These are phyloP conservation scores for Papilio polytes DNA, from an alignment of 1,140 invertebrate genomes.

Conservation along the genomic window DNA sequence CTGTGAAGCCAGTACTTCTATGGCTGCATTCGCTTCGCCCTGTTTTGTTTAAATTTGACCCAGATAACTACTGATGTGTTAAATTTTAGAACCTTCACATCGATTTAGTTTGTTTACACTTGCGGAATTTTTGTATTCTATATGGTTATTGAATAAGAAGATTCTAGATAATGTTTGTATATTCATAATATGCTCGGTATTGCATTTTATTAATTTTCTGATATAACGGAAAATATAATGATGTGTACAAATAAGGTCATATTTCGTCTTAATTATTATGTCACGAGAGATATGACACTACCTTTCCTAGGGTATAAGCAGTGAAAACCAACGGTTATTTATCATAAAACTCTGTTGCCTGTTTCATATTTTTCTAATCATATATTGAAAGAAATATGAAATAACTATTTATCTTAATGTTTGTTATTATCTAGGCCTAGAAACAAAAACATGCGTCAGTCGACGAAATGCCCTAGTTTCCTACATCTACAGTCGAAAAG, in stretches of 20 bases:
- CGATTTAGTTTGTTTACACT: constrained; percentile 18
- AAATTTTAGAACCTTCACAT: constrained; percentile 25
- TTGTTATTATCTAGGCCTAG: constrained; percentile 5
- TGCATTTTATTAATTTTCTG: not conserved
- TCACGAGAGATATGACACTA: not conserved
- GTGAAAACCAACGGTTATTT: too few species aligned
- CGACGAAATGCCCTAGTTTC: not conserved
- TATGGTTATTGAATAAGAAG: not conserved
- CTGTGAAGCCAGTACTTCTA: not conserved
- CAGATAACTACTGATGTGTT: constrained; percentile 14
- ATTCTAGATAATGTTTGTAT: not conserved
- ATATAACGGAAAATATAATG: not conserved
- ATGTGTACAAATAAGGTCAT: not conserved
- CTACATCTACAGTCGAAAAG: constrained; percentile 1
- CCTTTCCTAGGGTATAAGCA: too few species aligned
- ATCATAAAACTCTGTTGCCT: not conserved
- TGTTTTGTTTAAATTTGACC: constrained; percentile 28
- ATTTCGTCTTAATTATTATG: not conserved
- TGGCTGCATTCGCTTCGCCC: constrained; percentile 27
- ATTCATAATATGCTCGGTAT: not conserved
- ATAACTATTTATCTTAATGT: not conserved
- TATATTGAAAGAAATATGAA: too few species aligned
- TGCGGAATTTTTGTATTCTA: not conserved
- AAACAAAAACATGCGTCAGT: constrained; percentile 13
- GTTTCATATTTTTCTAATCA: not conserved